These are phyloP conservation scores for Caenorhabditis brenneri DNA, from an alignment of 1,140 invertebrate species.

Conservation along the genomic window DNA sequence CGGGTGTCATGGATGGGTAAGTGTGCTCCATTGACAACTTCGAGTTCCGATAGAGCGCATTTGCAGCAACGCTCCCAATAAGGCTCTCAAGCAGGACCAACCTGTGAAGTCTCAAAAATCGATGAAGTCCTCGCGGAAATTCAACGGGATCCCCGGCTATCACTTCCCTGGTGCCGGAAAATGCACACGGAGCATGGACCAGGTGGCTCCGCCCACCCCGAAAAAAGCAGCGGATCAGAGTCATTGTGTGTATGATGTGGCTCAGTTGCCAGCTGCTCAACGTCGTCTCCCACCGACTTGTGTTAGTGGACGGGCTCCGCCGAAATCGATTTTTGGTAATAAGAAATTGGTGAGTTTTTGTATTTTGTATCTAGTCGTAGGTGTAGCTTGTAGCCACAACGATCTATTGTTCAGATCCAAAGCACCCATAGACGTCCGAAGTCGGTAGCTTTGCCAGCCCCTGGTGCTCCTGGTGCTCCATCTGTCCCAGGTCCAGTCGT, in stretches of 20 bases:
- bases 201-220: not conserved
- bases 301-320: not conserved
- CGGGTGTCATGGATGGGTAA: not conserved
- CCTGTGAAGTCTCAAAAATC: too few species aligned
- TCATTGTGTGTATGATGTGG: not conserved
- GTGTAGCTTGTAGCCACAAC: too few species aligned
- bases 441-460: not conserved
- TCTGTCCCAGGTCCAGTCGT: too few species aligned
- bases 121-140: too few species aligned
- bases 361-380: not conserved
- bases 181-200: not conserved
- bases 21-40: not conserved
- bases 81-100: too few species aligned
- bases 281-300: not conserved
- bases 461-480: too few species aligned
- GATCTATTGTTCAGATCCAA: not conserved
- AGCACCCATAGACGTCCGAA: not conserved
- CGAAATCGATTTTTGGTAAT: not conserved
- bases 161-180: not conserved
- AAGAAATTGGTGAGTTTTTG: not conserved
- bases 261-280: not conserved
- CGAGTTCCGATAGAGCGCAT: not conserved
- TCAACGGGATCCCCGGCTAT: too few species aligned
- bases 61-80: not conserved
- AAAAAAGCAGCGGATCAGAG: not conserved